These are phyloP conservation scores for Cyaniris semiargus DNA, from an alignment of 2,888 invertebrate species.

Conservation along the genomic window DNA sequence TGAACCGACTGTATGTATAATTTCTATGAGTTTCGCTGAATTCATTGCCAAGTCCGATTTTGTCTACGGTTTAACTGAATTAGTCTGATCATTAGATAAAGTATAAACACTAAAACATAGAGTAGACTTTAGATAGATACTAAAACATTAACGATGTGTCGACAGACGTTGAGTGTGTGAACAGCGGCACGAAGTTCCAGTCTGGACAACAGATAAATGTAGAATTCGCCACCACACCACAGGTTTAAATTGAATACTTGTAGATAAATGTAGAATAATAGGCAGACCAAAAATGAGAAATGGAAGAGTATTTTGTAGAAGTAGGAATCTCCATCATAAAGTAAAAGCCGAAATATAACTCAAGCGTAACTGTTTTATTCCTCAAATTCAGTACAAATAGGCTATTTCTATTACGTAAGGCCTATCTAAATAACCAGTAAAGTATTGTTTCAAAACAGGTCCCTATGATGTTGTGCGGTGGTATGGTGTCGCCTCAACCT, in stretches of 20 bases:
- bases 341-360: too few relatives aligned
- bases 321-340: too few relatives aligned
- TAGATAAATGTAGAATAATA: neutral
- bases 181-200: constrained; percentile 66
- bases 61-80: too few relatives aligned
- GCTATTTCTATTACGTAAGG: neutral
- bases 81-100: too few relatives aligned
- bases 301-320: too few relatives aligned
- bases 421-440: neutral
- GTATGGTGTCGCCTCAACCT: constrained; percentile 73
- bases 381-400: neutral
- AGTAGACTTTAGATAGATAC: neutral
- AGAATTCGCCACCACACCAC: constrained; percentile 47
- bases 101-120: too few relatives aligned
- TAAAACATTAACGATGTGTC: neutral
- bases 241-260: constrained; percentile 40
- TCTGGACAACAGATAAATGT: constrained; percentile 63
- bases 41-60: neutral
- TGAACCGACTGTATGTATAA: neutral
- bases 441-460: constrained; percentile 52
- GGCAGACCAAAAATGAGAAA: too few relatives aligned
- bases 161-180: constrained; percentile 70
- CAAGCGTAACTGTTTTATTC: neutral
- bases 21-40: neutral
- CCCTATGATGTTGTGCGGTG: constrained; percentile 73